Conservation (phyloP, 2,888 invertebrate species). For the Monoplex corrugatus region DNA sequence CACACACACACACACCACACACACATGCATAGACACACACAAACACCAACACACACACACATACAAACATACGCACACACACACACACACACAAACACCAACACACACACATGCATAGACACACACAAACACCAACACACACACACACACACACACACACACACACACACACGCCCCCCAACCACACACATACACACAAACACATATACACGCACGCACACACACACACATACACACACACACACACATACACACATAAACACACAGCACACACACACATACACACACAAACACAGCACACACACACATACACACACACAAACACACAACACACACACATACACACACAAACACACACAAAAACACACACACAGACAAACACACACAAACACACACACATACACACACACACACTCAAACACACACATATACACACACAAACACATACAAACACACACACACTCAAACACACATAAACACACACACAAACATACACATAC, state of each 20-base stretch:
- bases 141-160: background rate
- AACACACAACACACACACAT: too few species aligned
- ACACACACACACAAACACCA: conserved; percentile 11
- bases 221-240: background rate
- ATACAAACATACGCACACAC: background rate
- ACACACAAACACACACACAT: too few species aligned
- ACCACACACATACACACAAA: background rate
- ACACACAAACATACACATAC: background rate
- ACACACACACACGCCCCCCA: background rate
- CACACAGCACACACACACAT: background rate
- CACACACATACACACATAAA: too few species aligned
- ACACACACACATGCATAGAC: background rate
- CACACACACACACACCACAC: background rate
- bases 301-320: background rate
- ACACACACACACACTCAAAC: background rate
- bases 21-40: background rate
- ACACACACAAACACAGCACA: background rate
- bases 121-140: background rate
- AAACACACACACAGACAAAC: background rate
- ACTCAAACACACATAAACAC: background rate
- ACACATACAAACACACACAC: conserved; percentile 23
- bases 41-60: background rate
- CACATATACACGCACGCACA: background rate
- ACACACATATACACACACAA: background rate
- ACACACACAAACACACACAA: background rate